A percentile compares a stretch with the other conserved stretches of the same genome.
Evolutionary conservation across 1,140 invertebrate species (phyloP).

Genomic region (Ptiloglossa arizonensis): DNA sequence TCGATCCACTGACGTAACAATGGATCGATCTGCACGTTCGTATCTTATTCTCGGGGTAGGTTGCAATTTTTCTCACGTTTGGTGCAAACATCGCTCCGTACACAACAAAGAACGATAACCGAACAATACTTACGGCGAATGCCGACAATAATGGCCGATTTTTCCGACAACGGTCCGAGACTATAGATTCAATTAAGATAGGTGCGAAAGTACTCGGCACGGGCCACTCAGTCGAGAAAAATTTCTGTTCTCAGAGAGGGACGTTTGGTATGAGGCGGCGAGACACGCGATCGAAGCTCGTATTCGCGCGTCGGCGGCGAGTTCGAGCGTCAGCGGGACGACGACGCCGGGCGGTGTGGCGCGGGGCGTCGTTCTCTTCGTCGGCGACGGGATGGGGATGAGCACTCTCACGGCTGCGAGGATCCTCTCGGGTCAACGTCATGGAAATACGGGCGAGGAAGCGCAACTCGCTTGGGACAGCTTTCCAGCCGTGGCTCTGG

Average conservation of each 20-base stretch:
- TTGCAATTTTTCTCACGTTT: background rate
- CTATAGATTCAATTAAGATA: slow-evolving; percentile 52
- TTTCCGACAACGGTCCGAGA: slow-evolving; percentile 21
- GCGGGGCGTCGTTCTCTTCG: slow-evolving; percentile 86
- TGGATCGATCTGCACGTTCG: no score
- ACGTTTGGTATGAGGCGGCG: slow-evolving; percentile 72
- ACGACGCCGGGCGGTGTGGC: slow-evolving; percentile 67
- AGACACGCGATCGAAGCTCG: slow-evolving; percentile 69
- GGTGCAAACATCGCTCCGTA: background rate
- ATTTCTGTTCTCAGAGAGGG: slow-evolving; percentile 68
- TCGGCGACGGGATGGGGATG: slow-evolving; percentile 92
- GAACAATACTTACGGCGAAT: slow-evolving; percentile 37
- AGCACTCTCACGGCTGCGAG: slow-evolving; percentile 89
- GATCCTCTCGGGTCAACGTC: slow-evolving; percentile 84
- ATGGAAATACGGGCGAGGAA: slow-evolving; percentile 85
- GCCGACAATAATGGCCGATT: slow-evolving; percentile 19
- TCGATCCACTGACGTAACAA: background rate
- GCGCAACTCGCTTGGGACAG: slow-evolving; percentile 87
- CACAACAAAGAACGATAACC: slow-evolving; percentile 38
- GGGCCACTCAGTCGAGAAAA: slow-evolving; percentile 25
- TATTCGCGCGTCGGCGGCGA: slow-evolving; percentile 63
- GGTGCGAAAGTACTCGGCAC: background rate
- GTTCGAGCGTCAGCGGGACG: slow-evolving; percentile 61
- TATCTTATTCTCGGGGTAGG: no score
- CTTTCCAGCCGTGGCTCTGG: slow-evolving; percentile 87